Conservation (phyloP, 2,797 vertebrate genomes). For the Alca torda region DNA sequence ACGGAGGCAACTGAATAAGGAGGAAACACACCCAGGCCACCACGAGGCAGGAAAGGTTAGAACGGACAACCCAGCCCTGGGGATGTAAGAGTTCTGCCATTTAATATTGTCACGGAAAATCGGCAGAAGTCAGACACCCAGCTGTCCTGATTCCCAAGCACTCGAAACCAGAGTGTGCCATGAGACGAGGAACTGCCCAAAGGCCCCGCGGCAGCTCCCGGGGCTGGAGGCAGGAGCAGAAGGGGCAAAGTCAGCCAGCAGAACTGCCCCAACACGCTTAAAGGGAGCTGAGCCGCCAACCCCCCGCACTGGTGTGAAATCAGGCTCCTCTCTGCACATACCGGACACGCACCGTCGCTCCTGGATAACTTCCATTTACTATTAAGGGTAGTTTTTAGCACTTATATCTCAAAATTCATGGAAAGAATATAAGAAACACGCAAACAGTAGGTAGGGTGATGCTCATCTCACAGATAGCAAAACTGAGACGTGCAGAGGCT, state of each 20-base stretch:
- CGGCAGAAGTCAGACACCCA: not conserved
- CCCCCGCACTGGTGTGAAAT: not conserved
- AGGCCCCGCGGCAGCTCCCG: not conserved
- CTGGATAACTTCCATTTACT: not conserved
- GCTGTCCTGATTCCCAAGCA: not conserved
- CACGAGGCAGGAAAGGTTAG: not conserved
- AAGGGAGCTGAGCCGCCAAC: not conserved
- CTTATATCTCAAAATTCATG: not conserved
- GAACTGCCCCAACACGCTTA: not conserved
- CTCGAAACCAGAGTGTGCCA: not conserved
- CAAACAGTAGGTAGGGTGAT: not conserved
- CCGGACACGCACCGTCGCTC: not conserved
- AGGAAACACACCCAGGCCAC: not conserved
- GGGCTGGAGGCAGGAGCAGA: not conserved
- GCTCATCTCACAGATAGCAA: not conserved
- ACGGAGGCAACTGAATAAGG: not conserved
- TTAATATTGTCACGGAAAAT: not conserved
- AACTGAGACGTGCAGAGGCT: not conserved
- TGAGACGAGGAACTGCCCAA: not conserved
- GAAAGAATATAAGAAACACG: not conserved
- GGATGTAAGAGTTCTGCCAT: not conserved
- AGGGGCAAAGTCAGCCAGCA: not conserved
- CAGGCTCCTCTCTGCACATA: not conserved
- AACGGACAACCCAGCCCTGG: not conserved
- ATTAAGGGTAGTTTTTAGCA: not conserved